Conservation (phyloP, 2,797 vertebrate species). For the Periophthalmus magnuspinnatus region DNA sequence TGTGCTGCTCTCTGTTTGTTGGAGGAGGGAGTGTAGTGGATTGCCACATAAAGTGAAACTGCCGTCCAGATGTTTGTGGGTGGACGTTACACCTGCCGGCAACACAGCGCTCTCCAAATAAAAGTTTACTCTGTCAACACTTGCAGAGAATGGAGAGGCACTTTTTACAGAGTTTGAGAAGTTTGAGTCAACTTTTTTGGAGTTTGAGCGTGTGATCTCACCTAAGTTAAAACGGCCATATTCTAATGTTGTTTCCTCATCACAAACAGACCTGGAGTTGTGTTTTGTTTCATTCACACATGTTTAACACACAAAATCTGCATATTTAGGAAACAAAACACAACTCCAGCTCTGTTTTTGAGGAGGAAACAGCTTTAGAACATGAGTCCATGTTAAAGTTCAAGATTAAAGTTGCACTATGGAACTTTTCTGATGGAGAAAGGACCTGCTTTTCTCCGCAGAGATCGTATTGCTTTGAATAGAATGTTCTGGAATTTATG, state of each 20-base stretch:
- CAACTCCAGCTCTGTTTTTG: too few relatives aligned
- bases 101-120: not conserved
- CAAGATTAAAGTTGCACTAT: too few relatives aligned
- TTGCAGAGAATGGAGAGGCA: not conserved
- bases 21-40: not conserved
- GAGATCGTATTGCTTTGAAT: too few relatives aligned
- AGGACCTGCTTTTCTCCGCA: too few relatives aligned
- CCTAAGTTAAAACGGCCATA: too few relatives aligned
- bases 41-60: slow-evolving; percentile 8
- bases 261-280: too few relatives aligned
- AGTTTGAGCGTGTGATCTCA: not conserved
- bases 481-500: not conserved
- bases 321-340: too few relatives aligned
- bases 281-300: too few relatives aligned
- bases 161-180: not conserved
- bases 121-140: not conserved
- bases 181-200: not conserved
- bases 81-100: slow-evolving; percentile 9
- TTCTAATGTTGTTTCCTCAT: too few relatives aligned
- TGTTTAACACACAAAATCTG: too few relatives aligned
- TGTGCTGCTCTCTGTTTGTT: not conserved
- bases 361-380: too few relatives aligned
- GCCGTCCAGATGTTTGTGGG: slow-evolving; percentile 9
- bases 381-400: not conserved
- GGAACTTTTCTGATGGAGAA: too few relatives aligned